These are phyloP conservation scores for Sebastes cheni DNA, from an alignment of 2,797 vertebrate genomes.

Conservation along the genomic window DNA sequence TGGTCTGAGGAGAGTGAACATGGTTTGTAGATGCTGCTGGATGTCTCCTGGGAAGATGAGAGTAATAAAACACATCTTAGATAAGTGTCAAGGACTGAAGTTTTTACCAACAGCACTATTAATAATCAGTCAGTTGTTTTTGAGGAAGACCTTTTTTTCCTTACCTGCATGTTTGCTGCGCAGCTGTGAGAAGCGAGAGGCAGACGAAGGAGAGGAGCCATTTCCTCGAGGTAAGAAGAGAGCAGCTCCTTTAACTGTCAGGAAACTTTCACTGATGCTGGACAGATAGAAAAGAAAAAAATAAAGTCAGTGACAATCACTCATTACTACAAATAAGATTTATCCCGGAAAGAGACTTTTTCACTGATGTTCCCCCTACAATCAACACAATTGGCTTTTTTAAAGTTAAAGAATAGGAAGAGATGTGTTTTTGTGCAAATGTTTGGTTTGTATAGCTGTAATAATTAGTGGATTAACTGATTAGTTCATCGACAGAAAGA, in stretches of 20 bases:
- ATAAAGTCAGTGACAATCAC: neutral
- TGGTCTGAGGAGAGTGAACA: constrained; percentile 96
- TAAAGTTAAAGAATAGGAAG: neutral
- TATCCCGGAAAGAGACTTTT: neutral
- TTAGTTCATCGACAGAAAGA: neutral
- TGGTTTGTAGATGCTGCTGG: constrained; percentile 98
- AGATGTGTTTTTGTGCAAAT: neutral
- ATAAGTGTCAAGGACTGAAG: neutral
- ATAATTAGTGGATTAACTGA: neutral
- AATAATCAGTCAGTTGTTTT: neutral
- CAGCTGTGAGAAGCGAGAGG: constrained; percentile 91
- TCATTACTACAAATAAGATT: neutral
- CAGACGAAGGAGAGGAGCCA: constrained; percentile 88
- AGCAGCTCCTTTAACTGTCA: constrained; percentile 98
- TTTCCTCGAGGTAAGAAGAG: constrained; percentile 98
- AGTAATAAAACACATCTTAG: constrained; percentile 7
- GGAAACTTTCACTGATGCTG: constrained; percentile 99
- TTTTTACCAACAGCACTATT: neutral
- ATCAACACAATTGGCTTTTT: neutral
- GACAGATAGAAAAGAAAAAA: constrained; percentile 7
- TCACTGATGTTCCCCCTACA: neutral
- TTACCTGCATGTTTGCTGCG: constrained; percentile 97
- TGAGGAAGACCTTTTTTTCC: neutral
- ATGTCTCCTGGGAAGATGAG: constrained; percentile 87
- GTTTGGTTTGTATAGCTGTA: neutral